Evolutionary conservation across 2,888 invertebrate genomes (phyloP).

Genomic region (Lithosia quadra): DNA sequence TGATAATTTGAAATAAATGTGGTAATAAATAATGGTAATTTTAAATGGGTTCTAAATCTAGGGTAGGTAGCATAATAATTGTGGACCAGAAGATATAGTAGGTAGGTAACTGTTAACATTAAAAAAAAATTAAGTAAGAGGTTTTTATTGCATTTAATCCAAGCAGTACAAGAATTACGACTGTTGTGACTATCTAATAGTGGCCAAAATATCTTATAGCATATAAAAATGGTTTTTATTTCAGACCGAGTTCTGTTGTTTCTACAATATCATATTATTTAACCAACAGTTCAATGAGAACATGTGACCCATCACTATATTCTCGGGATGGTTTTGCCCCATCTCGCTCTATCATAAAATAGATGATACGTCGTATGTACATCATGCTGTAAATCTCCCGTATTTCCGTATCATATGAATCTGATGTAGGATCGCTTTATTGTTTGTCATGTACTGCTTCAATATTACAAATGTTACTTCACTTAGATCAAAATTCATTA

Average conservation of each 20-base stretch:
- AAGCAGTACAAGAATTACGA: too few relatives aligned
- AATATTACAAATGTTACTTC: not conserved
- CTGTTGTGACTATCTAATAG: too few relatives aligned
- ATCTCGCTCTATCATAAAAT: constrained; percentile 19
- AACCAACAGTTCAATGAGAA: not conserved
- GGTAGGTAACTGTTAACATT: not conserved
- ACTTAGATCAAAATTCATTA: not conserved
- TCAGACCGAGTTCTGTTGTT: constrained; percentile 4
- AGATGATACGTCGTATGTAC: constrained; percentile 3
- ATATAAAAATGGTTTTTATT: not conserved
- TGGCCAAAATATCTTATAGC: not conserved
- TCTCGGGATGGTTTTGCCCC: constrained; percentile 5
- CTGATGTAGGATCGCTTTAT: constrained; percentile 22
- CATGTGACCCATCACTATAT: constrained; percentile 5
- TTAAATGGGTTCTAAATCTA: not conserved
- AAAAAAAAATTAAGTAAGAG: not conserved
- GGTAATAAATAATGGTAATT: not conserved
- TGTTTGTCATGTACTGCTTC: not conserved
- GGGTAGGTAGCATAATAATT: not conserved
- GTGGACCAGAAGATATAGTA: not conserved
- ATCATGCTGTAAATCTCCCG: constrained; percentile 25
- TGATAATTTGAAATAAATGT: constrained; percentile 4
- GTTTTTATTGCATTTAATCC: not conserved
- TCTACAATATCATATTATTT: constrained; percentile 10
- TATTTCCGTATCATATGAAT: constrained; percentile 29